A percentile compares a stretch with the other conserved stretches of the same genome.
Conservation (phyloP, 2,888 invertebrate genomes). For the Diarsia brunnea region DNA sequence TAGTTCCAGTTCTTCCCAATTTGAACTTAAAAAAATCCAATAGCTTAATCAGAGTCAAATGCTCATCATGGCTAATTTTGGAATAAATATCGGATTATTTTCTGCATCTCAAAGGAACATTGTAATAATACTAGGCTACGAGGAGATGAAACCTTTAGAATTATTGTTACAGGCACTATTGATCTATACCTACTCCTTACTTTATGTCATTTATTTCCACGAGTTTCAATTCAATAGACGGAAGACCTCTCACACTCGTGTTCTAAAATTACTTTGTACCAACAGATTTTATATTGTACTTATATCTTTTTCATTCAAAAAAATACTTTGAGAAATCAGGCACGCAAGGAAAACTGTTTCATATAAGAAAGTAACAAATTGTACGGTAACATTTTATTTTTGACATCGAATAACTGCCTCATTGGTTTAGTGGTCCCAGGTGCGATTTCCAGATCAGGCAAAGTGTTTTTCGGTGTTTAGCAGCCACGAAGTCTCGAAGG, state of each 20-base stretch:
- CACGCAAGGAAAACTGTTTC: background rate
- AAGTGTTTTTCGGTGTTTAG: too few species aligned
- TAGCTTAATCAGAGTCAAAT: too few species aligned
- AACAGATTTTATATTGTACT: too few species aligned
- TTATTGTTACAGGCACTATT: background rate
- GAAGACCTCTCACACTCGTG: background rate
- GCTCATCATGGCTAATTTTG: background rate
- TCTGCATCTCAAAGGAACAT: background rate
- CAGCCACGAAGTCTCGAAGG: too few species aligned
- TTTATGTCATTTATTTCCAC: conserved; percentile 6
- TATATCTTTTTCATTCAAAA: background rate
- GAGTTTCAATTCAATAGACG: conserved; percentile 1
- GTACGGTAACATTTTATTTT: background rate
- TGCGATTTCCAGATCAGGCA: too few species aligned
- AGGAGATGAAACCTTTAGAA: conserved; percentile 1
- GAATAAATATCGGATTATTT: background rate
- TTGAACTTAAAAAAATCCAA: too few species aligned
- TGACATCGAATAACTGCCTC: too few species aligned
- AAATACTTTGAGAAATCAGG: background rate
- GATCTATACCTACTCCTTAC: background rate
- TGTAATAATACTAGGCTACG: background rate
- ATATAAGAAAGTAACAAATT: background rate
- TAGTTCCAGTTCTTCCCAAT: too few species aligned
- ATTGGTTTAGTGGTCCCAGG: too few species aligned
- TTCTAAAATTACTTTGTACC: background rate